phyloP scores from a whole-genome alignment of 2,113 vertebrate genomes.

The Campylomormyrus tamandua region DNA sequence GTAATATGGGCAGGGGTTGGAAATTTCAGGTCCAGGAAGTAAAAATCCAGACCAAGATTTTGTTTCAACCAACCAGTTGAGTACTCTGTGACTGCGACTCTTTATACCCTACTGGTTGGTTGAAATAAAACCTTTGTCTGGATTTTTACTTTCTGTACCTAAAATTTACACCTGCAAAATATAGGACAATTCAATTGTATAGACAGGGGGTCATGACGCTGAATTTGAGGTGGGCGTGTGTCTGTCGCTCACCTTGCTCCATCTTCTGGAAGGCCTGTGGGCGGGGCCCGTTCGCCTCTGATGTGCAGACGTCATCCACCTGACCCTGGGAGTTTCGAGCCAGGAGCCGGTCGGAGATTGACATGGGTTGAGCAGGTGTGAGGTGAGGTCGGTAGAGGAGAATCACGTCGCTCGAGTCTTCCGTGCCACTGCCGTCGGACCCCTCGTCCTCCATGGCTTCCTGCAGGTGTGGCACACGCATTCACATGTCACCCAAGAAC shows the following conservation, averaged over 20 bases:
- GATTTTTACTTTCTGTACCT: not conserved
- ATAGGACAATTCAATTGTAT: not conserved
- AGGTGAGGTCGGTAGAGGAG: conserved; percentile 15
- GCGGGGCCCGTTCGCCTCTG: not conserved
- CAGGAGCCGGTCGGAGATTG: not conserved
- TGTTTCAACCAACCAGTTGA: not conserved
- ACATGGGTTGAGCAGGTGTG: not conserved
- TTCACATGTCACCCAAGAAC: not conserved
- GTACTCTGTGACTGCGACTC: not conserved
- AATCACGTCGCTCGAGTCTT: not conserved
- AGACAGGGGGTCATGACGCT: not conserved
- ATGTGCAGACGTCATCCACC: not conserved
- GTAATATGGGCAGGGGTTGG: not conserved
- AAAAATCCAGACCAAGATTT: not conserved
- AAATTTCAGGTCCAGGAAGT: not conserved
- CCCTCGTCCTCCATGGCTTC: not conserved
- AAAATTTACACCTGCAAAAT: not conserved
- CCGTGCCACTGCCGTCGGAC: not conserved
- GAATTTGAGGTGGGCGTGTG: not conserved
- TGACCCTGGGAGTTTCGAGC: not conserved
- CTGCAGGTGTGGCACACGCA: not conserved
- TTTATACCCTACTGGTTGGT: not conserved
- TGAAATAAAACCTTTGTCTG: not conserved
- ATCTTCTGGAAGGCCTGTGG: not conserved
- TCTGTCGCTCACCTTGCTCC: not conserved